These are phyloP conservation scores for Netelia inedita DNA, from an alignment of 2,888 invertebrate genomes.

Conservation along the genomic window DNA sequence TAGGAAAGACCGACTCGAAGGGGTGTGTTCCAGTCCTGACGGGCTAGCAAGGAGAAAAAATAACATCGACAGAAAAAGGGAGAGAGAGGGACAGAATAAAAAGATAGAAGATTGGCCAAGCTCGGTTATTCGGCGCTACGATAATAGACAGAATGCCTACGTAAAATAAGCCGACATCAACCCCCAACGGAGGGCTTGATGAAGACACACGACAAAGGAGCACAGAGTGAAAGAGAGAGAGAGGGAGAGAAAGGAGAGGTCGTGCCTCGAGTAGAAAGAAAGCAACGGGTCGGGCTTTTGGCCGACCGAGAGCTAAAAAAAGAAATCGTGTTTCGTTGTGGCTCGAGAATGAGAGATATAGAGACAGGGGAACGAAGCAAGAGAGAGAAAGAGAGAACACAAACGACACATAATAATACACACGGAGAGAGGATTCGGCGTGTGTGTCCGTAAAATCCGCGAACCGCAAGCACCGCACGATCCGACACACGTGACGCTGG, in stretches of 20 bases:
- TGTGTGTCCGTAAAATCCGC: constrained; percentile 80
- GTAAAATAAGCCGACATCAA: constrained; percentile 38
- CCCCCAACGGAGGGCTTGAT: too few species aligned
- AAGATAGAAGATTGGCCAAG: constrained; percentile 33
- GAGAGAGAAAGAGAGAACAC: constrained; percentile 61
- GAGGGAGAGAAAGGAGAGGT: constrained; percentile 58
- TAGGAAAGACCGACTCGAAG: constrained; percentile 48
- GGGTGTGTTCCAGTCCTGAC: constrained; percentile 10
- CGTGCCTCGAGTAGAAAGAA: constrained; percentile 22
- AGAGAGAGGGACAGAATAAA: constrained; percentile 19
- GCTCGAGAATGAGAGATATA: constrained; percentile 62
- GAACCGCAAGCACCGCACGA: constrained; percentile 81
- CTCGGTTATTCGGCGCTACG: constrained; percentile 31
- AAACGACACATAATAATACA: constrained; percentile 76
- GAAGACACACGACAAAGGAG: constrained; percentile 14
- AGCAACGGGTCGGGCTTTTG: constrained; percentile 46
- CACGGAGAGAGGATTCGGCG: constrained; percentile 52
- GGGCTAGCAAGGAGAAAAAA: constrained; percentile 51
- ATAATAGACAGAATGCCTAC: constrained; percentile 68
- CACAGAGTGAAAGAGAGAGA: constrained; percentile 50
- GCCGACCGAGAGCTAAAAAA: constrained; percentile 23
- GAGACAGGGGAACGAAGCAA: neutral
- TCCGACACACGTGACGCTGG: constrained; percentile 82
- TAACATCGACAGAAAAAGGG: constrained; percentile 28
- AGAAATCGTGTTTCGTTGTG: constrained; percentile 40